Evolutionary conservation across 1,140 invertebrate species (phyloP).

Genomic region (Eupeodes corollae): DNA sequence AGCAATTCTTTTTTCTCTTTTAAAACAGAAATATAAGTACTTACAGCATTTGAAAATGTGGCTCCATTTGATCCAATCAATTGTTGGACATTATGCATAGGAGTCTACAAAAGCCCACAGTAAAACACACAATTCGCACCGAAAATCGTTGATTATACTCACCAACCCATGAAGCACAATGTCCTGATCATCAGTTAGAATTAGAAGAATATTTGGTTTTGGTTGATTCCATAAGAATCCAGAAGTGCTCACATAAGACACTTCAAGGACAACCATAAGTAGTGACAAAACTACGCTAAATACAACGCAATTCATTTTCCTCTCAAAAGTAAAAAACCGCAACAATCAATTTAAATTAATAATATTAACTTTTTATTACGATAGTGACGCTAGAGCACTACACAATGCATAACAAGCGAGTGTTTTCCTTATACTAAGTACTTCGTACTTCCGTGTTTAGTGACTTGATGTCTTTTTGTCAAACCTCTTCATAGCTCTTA

Average conservation of each 20-base stretch:
- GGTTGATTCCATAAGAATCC: slow-evolving; percentile 6
- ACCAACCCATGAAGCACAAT: slow-evolving; percentile 58
- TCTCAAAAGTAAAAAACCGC: too few species aligned
- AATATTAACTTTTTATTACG: too few species aligned
- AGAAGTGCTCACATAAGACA: slow-evolving; percentile 17
- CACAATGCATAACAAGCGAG: too few species aligned
- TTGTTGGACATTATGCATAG: slow-evolving; percentile 50
- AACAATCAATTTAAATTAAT: too few species aligned
- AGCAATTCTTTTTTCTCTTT: slow-evolving; percentile 1
- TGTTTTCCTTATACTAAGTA: too few species aligned
- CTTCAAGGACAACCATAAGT: neutral
- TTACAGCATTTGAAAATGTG: slow-evolving; percentile 62
- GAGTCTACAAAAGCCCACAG: slow-evolving; percentile 16
- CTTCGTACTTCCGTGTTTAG: too few species aligned
- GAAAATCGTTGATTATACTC: too few species aligned
- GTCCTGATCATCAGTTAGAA: slow-evolving; percentile 83
- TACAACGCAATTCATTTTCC: too few species aligned
- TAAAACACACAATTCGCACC: too few species aligned
- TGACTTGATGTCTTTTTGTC: too few species aligned
- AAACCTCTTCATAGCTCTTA: slow-evolving; percentile 15
- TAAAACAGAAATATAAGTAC: slow-evolving; percentile 25
- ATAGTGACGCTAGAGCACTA: too few species aligned
- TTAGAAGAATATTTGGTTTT: slow-evolving; percentile 62
- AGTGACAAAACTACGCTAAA: too few species aligned
- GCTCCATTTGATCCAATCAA: slow-evolving; percentile 52